Base-by-base conservation (phyloP, 2,888 invertebrate species). In the Incurvaria masculella region DNA sequence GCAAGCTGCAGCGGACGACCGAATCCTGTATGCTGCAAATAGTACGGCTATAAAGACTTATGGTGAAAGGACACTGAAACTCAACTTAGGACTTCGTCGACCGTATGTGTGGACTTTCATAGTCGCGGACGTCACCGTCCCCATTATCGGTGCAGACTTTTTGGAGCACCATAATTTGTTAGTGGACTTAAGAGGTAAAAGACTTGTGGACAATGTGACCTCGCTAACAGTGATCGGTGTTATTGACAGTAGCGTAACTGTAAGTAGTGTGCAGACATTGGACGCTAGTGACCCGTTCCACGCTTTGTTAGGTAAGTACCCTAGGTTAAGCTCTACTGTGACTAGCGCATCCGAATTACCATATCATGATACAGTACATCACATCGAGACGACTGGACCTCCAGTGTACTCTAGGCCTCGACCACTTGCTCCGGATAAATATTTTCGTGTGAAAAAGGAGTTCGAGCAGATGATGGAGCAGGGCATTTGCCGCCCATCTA, bases 401-500 rank as follows among this genome's bases (percentile, higher is more conserved):
- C 64, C 66, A 0, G 57, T 63, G 2, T 50, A 52, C 44, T 59
- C 60, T 2, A 53, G 58, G 5, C 54, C 65, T 1, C 49, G 68
- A 14, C 60, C 65, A 0, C 51, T 71, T 1, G 55, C 59, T 2
- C 64, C 62, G 0, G 61, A 64, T 3, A 56, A 59, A 18, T 60
- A 65, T 16, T 26, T 44, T 2, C 56, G 56, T 3, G 64, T 64
- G 0, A 61, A 61, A 49, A 48, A 54, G 2, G 63, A 66, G 48
- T 65, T 68, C 52, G 41, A 53, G 2, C 4, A 40, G 0, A 60
- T 68, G 62, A 50, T 61, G 4, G 58, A 68, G 19, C 51, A 57
- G 17, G 72, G 68, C 0, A 66, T 72, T 14, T 66, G 66, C 26
- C 56, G 67, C 3, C 69, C 66, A 0, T 70, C 68, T 0, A 61